These are phyloP conservation scores for Lasiommata megera DNA, from an alignment of 2,888 invertebrate genomes.

Conservation along the genomic window DNA sequence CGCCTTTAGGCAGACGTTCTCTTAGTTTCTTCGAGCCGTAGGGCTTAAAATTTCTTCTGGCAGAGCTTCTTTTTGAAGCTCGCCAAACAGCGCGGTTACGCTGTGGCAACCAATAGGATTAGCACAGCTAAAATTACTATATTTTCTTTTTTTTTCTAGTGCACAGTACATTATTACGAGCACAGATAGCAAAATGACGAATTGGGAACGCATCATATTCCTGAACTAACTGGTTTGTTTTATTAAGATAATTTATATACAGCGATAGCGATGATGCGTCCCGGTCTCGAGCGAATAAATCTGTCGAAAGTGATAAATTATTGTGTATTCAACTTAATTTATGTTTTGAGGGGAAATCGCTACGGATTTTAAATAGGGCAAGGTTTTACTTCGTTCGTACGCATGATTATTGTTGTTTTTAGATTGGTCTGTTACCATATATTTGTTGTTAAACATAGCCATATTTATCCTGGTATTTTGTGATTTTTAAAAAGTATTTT, in stretches of 20 bases:
- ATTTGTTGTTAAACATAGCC: no score
- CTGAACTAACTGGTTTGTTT: conserved; percentile 13
- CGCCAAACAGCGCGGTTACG: no score
- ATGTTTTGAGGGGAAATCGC: conserved; percentile 16
- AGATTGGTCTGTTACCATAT: no score
- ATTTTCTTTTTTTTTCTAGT: no score
- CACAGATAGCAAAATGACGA: background rate
- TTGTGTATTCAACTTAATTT: conserved; percentile 17
- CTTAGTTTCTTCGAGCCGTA: no score
- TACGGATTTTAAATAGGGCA: background rate
- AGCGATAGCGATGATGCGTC: conserved; percentile 10
- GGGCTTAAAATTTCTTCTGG: no score
- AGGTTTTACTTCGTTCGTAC: background rate
- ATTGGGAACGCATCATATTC: conserved; percentile 13
- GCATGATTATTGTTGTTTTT: background rate
- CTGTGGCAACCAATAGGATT: no score
- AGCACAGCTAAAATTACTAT: no score
- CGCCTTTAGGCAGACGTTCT: no score
- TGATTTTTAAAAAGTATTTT: no score
- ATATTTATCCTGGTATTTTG: no score
- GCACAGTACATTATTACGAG: background rate
- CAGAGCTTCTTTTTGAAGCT: no score
- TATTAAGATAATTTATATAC: conserved; percentile 21
- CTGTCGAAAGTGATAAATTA: conserved; percentile 27
- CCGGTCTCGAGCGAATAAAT: conserved; percentile 14